These are phyloP conservation scores for Paedocypris sp. DNA, from an alignment of 2,113 vertebrate species.

Conservation along the genomic window DNA sequence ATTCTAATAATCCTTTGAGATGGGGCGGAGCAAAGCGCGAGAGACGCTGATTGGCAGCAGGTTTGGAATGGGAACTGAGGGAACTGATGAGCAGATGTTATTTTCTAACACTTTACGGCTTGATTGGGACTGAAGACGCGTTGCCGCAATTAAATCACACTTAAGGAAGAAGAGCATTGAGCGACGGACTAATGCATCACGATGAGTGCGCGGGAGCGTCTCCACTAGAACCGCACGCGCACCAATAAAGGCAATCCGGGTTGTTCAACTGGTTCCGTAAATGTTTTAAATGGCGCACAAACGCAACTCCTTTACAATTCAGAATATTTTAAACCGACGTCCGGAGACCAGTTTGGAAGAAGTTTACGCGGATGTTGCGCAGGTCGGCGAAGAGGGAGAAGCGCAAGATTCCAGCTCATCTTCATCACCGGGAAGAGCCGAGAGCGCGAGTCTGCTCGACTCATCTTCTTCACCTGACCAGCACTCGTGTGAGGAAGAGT, in stretches of 20 bases:
- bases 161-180: background rate
- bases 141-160: conserved; percentile 42
- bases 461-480: conserved; percentile 18
- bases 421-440: background rate
- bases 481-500: conserved; percentile 32
- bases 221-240: background rate
- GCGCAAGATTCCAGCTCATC: background rate
- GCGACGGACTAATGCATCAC: background rate
- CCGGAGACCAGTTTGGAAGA: conserved; percentile 5
- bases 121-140: conserved; percentile 37
- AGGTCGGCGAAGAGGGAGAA: background rate
- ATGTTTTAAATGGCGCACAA: conserved; percentile 52
- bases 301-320: conserved; percentile 60
- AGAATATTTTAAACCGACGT: conserved; percentile 58
- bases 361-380: conserved; percentile 1
- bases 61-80: conserved; percentile 27
- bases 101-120: conserved; percentile 34
- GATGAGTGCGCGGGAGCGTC: background rate
- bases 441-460: conserved; percentile 2
- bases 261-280: background rate
- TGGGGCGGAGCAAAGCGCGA: conserved; percentile 44
- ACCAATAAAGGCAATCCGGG: background rate
- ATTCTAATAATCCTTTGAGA: no score
- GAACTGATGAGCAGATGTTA: conserved; percentile 36
- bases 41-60: conserved; percentile 38